Evolutionary conservation across 2,888 invertebrate genomes (phyloP), one percentile per base, ranked within the genome.

Genomic region (Neoscelio sp.): DNA sequence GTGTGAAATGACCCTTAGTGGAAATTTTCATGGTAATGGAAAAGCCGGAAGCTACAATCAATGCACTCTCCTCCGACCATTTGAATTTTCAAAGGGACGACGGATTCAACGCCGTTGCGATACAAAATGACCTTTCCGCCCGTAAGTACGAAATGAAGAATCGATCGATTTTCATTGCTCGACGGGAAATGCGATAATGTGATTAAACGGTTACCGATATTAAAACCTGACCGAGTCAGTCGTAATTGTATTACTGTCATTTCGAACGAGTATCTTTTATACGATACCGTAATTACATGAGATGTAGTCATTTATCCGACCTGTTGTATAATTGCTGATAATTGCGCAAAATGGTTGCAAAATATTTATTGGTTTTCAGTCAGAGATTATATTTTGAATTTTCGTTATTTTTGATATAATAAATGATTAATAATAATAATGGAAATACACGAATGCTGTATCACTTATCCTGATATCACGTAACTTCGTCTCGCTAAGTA

Each of bases 1-100:
- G 62, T 54, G 56, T 48, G 56, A 70, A 70, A 76, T 76, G 62
- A 64, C 64, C 70, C 76, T 48, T 64, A 23, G 23, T 33, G 28
- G 23, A 33, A 48, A 74, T 74, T 40, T 48, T 46, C 64, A 65
- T 58, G 48, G 46, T 58, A 74, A 65, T 74, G 65, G 65, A 58
- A 58, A 56, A 73, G 64, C 64, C 52, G 65, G 65, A 52, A 40
- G 52, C 65, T 50, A 26, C 46, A 23, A 67, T 33, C 56, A 23
- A 67, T 67, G 46, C 56, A 30, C 56, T 44, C 15, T 44, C 26
- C 56, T 42, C 38, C 30, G 62, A 28, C 38, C 64, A 70, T 44
- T 73, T 23, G 35, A 46, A 33, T 65, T 64, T 64, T 74, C 73
- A 65, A 65, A 65, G 73, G 56, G 54, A 46, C 23, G 20, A n/a